A percentile compares a stretch with the other conserved stretches of the same genome.
Conservation (phyloP, 2,113 vertebrate species). For the Atlantisia rogersi region DNA sequence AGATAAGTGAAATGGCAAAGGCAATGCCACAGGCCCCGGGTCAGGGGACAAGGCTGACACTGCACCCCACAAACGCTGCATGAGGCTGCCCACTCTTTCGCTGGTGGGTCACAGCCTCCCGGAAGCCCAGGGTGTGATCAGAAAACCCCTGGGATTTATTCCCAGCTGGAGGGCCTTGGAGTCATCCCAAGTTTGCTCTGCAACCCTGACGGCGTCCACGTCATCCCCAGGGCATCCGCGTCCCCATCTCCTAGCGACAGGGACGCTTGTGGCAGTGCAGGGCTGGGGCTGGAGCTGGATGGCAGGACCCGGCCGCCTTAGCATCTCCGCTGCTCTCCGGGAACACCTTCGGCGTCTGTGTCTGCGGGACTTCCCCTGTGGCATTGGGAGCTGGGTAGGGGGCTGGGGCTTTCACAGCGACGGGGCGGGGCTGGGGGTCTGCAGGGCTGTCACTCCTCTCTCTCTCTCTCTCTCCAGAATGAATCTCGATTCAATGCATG, state of each 20-base stretch:
- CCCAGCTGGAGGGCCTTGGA: rapidly evolving
- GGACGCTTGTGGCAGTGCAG: background rate
- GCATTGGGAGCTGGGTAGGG: conserved; percentile 83
- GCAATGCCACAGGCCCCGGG: background rate
- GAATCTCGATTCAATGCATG: background rate
- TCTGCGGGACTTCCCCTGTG: conserved; percentile 84
- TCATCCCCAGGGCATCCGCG: background rate
- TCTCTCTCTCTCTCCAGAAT: conserved; percentile 62
- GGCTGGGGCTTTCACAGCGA: rapidly evolving
- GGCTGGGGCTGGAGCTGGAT: background rate
- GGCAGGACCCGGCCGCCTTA: background rate
- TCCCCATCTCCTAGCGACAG: background rate
- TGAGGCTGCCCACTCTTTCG: rapidly evolving
- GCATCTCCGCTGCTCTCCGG: conserved; percentile 68
- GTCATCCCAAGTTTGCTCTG: background rate
- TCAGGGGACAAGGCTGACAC: background rate
- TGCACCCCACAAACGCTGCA: background rate
- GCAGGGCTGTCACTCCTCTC: background rate
- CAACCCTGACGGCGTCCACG: rapidly evolving
- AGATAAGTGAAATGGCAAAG: background rate
- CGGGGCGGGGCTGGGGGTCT: background rate
- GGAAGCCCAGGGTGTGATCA: background rate
- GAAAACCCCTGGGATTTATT: background rate
- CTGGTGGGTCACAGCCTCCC: background rate
- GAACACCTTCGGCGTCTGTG: conserved; percentile 73